These are phyloP conservation scores for Chaunax sp. DNA, from an alignment of 2,797 vertebrate genomes.

Conservation along the genomic window DNA sequence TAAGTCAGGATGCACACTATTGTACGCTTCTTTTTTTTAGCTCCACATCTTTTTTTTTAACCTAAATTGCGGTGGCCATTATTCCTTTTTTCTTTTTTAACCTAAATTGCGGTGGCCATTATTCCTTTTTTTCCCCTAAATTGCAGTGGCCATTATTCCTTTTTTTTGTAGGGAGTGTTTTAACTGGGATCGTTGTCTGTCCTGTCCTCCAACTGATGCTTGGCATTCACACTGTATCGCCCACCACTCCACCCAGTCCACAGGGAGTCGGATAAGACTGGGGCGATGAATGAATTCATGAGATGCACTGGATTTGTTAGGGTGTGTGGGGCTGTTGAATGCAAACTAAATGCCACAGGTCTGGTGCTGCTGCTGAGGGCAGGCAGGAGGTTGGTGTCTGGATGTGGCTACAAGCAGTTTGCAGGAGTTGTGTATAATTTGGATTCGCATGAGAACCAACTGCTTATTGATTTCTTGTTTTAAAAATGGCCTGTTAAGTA, in stretches of 20 bases:
- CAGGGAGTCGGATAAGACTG: constrained; percentile 48
- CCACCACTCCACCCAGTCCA: constrained; percentile 4
- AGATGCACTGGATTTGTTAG: constrained; percentile 15
- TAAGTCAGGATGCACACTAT: not conserved
- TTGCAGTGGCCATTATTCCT: not conserved
- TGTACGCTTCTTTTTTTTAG: not conserved
- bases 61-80: not conserved
- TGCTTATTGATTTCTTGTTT: not conserved
- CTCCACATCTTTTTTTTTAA: not conserved
- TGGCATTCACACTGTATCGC: constrained; percentile 15
- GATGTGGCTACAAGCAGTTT: no score
- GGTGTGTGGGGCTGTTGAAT: constrained; percentile 23
- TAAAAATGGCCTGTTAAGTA: not conserved
- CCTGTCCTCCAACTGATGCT: constrained; percentile 10
- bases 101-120: not conserved
- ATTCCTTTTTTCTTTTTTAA: not conserved
- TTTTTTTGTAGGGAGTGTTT: not conserved
- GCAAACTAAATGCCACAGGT: constrained; percentile 27
- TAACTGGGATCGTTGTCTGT: not conserved
- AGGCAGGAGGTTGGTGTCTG: not conserved
- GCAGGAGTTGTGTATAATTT: constrained; percentile 6
- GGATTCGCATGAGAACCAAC: constrained; percentile 14
- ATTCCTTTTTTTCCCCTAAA: not conserved
- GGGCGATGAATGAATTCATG: constrained; percentile 53
- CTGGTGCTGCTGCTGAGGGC: not conserved